Base-by-base conservation (phyloP, 53 echinoderm and acorn worm species). In the Actinopyga echinites region DNA sequence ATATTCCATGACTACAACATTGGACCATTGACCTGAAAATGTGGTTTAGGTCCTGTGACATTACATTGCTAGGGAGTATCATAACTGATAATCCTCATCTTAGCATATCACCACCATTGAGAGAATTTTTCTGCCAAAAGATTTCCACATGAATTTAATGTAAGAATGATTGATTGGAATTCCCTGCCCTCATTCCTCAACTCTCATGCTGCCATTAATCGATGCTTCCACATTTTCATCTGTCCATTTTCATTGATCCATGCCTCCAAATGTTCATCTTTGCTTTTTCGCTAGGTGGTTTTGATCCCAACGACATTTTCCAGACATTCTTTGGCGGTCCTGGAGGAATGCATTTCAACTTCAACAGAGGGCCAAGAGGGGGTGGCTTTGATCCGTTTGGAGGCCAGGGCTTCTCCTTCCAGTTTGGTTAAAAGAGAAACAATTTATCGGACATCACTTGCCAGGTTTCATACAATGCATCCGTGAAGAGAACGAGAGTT, bases 271-370 rank as follows among this genome's bases (percentile, higher is more conserved):
- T 36, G 3, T 43, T 63, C 64, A 21, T 74, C 31, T 64, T 60
- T 79, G 40, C 64, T 26, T 17, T 73, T n/a, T 64, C 40, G 12
- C 61, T 79, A 63, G 63, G 34, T 84, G 95, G 93, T 83, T 94
- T 97, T 73, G 99, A 99, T 81, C 90, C 99, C 56, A 86, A 92
- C 85, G 92, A 95, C 86, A 91, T 99, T 64, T 99, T 99, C 91
- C 88, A 86, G 82, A 89, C 92, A 21, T 99, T 99, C 83, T 99
- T 99, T 52, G 89, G 96, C n/a, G 85, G 79, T 4, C 85, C 83
- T 15, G 88, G 92, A 31, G 69, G 69, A 35, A 61, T 80, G 60
- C 81, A 59, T 42, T 91, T 89, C 85, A 32, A 66, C 8, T 87
- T 87, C 25, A 82, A 82, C 17, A 49, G 54, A 17, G 85, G 87